Conservation (phyloP, 2,113 vertebrate genomes). For the Galemys pyrenaicus region DNA sequence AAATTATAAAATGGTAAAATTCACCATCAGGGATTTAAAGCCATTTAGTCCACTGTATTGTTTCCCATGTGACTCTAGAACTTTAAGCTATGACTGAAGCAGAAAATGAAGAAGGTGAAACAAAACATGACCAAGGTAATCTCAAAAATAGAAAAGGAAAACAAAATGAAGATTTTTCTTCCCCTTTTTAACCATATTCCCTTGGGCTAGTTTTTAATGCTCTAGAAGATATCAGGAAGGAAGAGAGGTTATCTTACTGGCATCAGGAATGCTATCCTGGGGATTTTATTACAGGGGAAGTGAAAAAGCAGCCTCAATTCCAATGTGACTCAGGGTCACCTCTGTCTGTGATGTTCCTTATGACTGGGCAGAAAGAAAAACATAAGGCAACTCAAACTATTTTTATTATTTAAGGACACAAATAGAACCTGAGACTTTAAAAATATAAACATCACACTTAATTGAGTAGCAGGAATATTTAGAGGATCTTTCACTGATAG, state of each 20-base stretch:
- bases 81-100: conserved; percentile 67
- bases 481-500: not conserved
- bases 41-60: conserved; percentile 70
- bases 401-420: conserved; percentile 47
- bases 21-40: conserved; percentile 78
- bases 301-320: conserved; percentile 58
- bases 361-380: conserved; percentile 20
- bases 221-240: conserved; percentile 74
- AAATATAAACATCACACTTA: not conserved
- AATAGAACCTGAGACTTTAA: not conserved
- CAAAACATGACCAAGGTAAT: conserved; percentile 66
- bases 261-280: conserved; percentile 72
- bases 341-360: conserved; percentile 42
- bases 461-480: not conserved
- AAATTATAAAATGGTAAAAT: conserved; percentile 74
- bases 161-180: conserved; percentile 75
- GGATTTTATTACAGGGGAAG: conserved; percentile 60
- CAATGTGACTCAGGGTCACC: conserved; percentile 74
- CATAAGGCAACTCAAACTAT: conserved; percentile 36
- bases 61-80: conserved; percentile 54
- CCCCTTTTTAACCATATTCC: conserved; percentile 71
- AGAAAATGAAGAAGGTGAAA: conserved; percentile 72
- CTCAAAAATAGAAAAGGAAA: conserved; percentile 78
- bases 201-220: conserved; percentile 71
- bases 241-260: conserved; percentile 72